phyloP scores from a whole-genome alignment of 2,888 invertebrate genomes.

The Fabriciana adippe region DNA sequence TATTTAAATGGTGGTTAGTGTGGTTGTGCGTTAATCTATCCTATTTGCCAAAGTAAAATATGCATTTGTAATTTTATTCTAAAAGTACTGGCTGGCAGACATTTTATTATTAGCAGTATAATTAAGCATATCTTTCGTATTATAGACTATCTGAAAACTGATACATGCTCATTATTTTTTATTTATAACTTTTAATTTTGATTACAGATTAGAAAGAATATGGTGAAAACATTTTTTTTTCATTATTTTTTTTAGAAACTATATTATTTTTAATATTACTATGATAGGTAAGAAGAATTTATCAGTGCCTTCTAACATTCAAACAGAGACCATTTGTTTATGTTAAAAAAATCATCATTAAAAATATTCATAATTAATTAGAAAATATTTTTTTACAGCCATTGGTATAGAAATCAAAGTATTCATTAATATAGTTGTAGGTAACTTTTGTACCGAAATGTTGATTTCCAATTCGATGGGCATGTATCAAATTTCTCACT shows the following conservation, averaged over 20 bases:
- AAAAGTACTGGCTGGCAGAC: slow-evolving; percentile 65
- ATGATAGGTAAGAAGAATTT: slow-evolving; percentile 12
- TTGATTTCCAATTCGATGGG: slow-evolving; percentile 47
- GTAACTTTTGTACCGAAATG: too few relatives aligned
- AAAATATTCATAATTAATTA: too few relatives aligned
- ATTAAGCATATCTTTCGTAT: slow-evolving; percentile 66
- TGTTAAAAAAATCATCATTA: too few relatives aligned
- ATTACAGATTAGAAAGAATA: too few relatives aligned
- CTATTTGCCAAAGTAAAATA: slow-evolving; percentile 71
- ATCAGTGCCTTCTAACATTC: slow-evolving; percentile 11
- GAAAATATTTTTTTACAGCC: too few relatives aligned
- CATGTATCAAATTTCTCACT: slow-evolving; percentile 69
- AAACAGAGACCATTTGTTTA: neutral
- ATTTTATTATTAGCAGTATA: slow-evolving; percentile 51
- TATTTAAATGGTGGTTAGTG: slow-evolving; percentile 47
- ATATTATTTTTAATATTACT: neutral
- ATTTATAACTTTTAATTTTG: neutral
- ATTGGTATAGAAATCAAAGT: too few relatives aligned
- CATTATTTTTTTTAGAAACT: neutral
- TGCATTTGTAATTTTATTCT: slow-evolving; percentile 71
- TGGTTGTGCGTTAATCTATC: slow-evolving; percentile 56
- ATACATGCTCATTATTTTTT: slow-evolving; percentile 62
- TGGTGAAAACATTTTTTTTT: too few relatives aligned
- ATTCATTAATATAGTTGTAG: too few relatives aligned
- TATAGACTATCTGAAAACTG: slow-evolving; percentile 62